Conservation (phyloP, 2,113 vertebrate species). For the Actenoides hombroni region DNA sequence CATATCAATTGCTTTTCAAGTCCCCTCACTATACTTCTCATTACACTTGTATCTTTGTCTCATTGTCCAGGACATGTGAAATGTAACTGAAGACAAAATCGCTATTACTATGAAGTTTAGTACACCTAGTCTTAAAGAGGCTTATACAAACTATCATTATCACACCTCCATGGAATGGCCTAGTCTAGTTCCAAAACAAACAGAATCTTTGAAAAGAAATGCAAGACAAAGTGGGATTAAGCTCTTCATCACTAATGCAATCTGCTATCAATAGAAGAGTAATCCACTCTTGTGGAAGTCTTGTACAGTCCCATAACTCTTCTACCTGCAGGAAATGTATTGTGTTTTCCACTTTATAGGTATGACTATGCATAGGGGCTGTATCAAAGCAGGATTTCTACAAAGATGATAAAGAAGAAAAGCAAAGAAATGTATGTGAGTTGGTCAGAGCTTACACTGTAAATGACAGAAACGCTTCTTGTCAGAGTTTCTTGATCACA, state of each 20-base stretch:
- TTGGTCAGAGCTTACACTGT: neutral
- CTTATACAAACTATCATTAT: neutral
- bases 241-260: no score
- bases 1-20: neutral
- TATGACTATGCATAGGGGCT: neutral
- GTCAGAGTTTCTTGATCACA: neutral
- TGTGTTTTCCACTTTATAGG: neutral
- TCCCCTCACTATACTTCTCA: neutral
- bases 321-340: neutral
- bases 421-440: neutral
- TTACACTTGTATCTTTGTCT: slow-evolving; percentile 13
- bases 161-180: neutral
- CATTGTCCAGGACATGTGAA: neutral
- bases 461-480: neutral
- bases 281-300: neutral
- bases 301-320: neutral
- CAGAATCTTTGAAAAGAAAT: neutral
- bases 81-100: neutral
- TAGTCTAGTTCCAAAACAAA: neutral
- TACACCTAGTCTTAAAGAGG: neutral
- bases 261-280: neutral
- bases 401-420: neutral
- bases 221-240: neutral
- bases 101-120: neutral
- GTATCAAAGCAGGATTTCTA: neutral